Conservation (phyloP, 2,888 invertebrate genomes). For the Phania funesta region DNA sequence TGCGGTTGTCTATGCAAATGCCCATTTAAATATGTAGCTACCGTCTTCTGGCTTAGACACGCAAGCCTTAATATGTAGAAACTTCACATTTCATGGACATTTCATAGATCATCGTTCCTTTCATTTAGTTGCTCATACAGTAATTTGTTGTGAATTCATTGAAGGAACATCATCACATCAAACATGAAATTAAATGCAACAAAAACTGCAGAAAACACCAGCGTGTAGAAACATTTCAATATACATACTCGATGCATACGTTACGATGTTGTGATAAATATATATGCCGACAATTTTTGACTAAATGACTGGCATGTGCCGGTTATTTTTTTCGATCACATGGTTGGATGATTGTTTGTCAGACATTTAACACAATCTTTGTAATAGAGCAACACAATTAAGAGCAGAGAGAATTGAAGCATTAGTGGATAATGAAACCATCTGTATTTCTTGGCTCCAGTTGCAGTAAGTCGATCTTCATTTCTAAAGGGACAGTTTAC, state of each 20-base stretch:
- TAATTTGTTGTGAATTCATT: constrained; percentile 5
- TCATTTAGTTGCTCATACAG: constrained; percentile 2
- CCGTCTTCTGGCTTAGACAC: constrained; percentile 37
- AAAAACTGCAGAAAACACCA: background rate
- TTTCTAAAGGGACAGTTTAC: too few relatives aligned
- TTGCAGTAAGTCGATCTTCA: too few relatives aligned
- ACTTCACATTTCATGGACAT: background rate
- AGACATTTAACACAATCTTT: constrained; percentile 47
- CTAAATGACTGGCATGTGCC: constrained; percentile 60
- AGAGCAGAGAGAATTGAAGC: background rate
- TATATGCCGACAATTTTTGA: background rate
- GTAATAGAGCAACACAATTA: background rate
- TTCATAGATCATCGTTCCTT: constrained; percentile 48
- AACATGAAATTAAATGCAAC: constrained; percentile 20
- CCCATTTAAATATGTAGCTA: constrained; percentile 53
- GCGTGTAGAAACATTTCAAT: constrained; percentile 7
- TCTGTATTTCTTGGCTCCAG: too few relatives aligned
- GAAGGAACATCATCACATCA: constrained; percentile 16
- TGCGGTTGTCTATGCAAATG: constrained; percentile 59
- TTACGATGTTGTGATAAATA: background rate
- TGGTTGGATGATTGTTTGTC: constrained; percentile 20
- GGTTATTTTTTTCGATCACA: constrained; percentile 54
- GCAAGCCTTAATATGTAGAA: constrained; percentile 39
- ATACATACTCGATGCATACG: background rate
- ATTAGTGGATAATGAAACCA: too few relatives aligned